Base-by-base conservation (phyloP, 1,140 invertebrate species). In the Drosophila eugracilis region DNA sequence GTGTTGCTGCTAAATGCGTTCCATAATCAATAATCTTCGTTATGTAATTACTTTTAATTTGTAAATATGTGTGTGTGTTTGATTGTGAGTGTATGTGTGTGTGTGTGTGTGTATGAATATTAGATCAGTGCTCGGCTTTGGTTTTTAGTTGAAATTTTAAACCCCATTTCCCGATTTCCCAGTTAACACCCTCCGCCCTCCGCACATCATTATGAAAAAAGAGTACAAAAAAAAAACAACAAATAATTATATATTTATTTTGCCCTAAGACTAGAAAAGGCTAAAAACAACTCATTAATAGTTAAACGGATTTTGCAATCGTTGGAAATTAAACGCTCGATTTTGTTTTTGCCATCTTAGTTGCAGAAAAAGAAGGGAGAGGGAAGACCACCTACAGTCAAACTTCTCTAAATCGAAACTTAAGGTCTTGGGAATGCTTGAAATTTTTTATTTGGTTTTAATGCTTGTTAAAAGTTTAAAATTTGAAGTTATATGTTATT, bases 1-100 rank as follows among this genome's bases (percentile, higher is more conserved):
- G 55, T 37, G 41, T 37, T 48, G 41, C 54, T 48, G 60, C 42
- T 24, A 19, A 47, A n/a, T 17, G 32, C 41, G 60, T 65, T 65
- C 34, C 57, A 55, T 60, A 41, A 60, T 57, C 58, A 62, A 48
- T 65, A 67, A 67, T 53, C 47, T 53, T 67, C 30, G 60, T 67
- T 67, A 67, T 67, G 37, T 67, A 53, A 67, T 67, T 67, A 67
- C 41, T 41, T 62, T 67, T 52, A 67, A 44, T 14, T 50, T 67
- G 48, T 53, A 67, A 67, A 67, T 67, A 67, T 30, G 65, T 44
- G 5, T 66, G 60, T 32, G 17, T 37, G 41, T n/a, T n/a, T 2
- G 22, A 34, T n/a, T n/a, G 24, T 17, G 57, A 17, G 36, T 14
- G 17, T 15, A 14, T 10, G 41, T 9, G 28, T 36, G 39, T 21